Conservation (phyloP, 2,113 vertebrate genomes). For the Kryptolebias marmoratus region DNA sequence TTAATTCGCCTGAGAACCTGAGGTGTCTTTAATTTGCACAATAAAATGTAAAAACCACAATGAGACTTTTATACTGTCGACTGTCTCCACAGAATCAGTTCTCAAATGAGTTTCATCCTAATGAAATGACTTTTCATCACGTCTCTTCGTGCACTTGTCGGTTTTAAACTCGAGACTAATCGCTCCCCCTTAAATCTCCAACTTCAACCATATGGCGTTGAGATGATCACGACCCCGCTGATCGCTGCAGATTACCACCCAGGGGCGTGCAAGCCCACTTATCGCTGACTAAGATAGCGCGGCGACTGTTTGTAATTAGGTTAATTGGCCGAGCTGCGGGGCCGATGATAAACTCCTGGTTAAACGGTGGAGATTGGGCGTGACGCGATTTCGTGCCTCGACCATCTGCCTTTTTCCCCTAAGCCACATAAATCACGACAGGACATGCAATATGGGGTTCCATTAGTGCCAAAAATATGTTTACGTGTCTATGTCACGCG, state of each 20-base stretch:
- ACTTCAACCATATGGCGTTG: conserved; percentile 63
- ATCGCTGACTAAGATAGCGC: conserved; percentile 45
- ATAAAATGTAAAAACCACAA: background rate
- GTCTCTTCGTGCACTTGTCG: conserved; percentile 32
- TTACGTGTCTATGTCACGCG: no score
- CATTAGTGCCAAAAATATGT: no score
- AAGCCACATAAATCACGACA: conserved; percentile 40
- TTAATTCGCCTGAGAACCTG: background rate
- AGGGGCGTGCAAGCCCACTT: conserved; percentile 39
- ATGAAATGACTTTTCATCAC: conserved; percentile 26
- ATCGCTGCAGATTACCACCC: conserved; percentile 47
- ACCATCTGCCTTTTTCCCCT: conserved; percentile 72
- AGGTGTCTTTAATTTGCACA: background rate
- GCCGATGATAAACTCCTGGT: conserved; percentile 56
- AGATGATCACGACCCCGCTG: conserved; percentile 10
- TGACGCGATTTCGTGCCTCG: conserved; percentile 47
- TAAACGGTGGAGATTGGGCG: conserved; percentile 60
- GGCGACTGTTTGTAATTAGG: conserved; percentile 68
- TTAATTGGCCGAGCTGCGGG: conserved; percentile 67
- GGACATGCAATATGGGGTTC: background rate
- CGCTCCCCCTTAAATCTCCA: conserved; percentile 49
- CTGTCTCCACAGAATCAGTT: background rate
- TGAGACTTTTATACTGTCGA: conserved; percentile 6
- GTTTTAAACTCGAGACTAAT: conserved; percentile 61
- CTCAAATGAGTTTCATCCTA: background rate